Evolutionary conservation across 1,140 invertebrate genomes (phyloP).

Genomic region (Cyrtorhinus lividipennis): DNA sequence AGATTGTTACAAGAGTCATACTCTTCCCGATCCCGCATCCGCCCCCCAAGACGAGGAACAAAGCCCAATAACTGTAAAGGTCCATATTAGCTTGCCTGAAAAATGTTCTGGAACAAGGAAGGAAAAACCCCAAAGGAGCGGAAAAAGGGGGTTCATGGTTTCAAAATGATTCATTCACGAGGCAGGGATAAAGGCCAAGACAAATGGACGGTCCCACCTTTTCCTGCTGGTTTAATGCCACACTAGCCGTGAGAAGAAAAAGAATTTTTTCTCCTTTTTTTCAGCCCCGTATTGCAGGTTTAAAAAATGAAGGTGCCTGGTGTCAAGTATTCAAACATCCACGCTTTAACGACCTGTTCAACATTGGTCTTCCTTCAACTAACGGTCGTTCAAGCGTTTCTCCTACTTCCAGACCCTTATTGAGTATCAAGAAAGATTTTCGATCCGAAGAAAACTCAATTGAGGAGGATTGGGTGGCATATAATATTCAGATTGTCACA

Average conservation of each 20-base stretch:
- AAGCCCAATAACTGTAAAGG: conserved; percentile 8
- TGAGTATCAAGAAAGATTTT: too few species aligned
- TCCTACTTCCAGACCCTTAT: too few species aligned
- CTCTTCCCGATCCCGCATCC: too few species aligned
- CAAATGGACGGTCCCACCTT: not conserved
- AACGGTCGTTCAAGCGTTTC: too few species aligned
- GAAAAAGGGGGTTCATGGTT: conserved; percentile 4
- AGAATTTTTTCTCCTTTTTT: not conserved
- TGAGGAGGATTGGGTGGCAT: too few species aligned
- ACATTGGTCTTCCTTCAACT: too few species aligned
- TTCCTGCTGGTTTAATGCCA: not conserved
- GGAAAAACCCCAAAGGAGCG: not conserved
- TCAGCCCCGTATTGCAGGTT: not conserved
- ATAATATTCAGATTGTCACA: too few species aligned
- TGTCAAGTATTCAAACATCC: not conserved
- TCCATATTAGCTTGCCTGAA: conserved; percentile 5
- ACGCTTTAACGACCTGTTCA: too few species aligned
- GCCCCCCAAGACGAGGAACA: too few species aligned
- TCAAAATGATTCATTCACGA: conserved; percentile 10
- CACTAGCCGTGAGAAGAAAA: not conserved
- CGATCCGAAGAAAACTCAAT: too few species aligned
- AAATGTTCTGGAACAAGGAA: not conserved
- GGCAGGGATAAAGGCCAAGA: not conserved
- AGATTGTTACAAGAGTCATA: not conserved
- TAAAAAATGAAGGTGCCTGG: not conserved